These are phyloP conservation scores for Chironex yamaguchii DNA, from an alignment of 30 jellyfish, hydroid and myxozoan genomes.

Conservation along the genomic window DNA sequence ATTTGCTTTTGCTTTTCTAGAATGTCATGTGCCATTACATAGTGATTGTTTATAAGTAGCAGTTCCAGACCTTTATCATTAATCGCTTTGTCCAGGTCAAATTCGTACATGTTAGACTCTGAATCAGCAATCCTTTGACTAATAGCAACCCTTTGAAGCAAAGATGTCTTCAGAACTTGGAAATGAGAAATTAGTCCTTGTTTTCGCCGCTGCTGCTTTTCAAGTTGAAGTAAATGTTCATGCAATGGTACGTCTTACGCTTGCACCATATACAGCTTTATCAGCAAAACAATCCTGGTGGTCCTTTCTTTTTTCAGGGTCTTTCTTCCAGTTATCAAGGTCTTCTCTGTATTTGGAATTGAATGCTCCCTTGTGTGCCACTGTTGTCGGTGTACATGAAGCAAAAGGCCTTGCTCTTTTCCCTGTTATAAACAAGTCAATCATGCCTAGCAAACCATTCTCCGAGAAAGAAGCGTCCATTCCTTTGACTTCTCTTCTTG, in stretches of 20 bases:
- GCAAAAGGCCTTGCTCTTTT: constrained; percentile 59
- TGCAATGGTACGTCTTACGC: constrained; percentile 26
- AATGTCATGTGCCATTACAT: constrained; percentile 50
- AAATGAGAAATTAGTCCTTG: constrained; percentile 48
- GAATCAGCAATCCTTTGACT: constrained; percentile 21
- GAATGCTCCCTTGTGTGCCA: constrained; percentile 35
- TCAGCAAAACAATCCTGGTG: constrained; percentile 11
- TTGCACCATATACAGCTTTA: constrained; percentile 21
- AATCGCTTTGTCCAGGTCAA: constrained; percentile 51
- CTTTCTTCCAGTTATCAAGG: constrained; percentile 65
- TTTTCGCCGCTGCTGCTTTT: constrained; percentile 35
- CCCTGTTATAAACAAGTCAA: constrained; percentile 57
- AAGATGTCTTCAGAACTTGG: constrained; percentile 18
- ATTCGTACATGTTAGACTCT: constrained; percentile 55
- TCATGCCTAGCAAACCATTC: constrained; percentile 56
- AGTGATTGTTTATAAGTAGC: constrained; percentile 23
- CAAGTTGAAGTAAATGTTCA: constrained; percentile 29
- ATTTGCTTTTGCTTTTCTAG: constrained; percentile 52
- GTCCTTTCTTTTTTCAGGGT: constrained; percentile 9
- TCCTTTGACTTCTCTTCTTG: constrained; percentile 24
- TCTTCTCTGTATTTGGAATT: constrained; percentile 24
- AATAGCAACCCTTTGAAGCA: constrained; percentile 60
- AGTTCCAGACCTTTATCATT: constrained; percentile 24
- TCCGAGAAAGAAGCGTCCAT: constrained; percentile 39
- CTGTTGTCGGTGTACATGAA: constrained; percentile 45